Conservation (phyloP, 2,888 invertebrate species). For the Oxycera nigricornis region DNA sequence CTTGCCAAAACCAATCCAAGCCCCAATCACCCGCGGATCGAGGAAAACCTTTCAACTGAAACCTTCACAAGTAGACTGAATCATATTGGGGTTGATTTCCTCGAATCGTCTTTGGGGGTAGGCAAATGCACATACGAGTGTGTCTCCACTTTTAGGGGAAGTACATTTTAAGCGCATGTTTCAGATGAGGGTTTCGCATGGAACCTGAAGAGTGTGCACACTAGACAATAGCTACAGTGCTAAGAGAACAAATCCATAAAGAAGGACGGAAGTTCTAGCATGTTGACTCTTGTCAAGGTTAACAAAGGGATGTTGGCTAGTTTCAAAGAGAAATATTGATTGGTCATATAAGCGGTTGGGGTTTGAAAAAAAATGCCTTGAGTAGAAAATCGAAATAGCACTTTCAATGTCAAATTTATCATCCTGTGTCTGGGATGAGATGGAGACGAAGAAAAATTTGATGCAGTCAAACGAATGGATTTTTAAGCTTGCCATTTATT, state of each 20-base stretch:
- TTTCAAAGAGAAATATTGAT: slow-evolving; percentile 32
- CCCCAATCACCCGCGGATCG: neutral
- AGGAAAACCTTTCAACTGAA: slow-evolving; percentile 14
- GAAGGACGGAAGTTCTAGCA: neutral
- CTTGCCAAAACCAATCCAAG: slow-evolving; percentile 2
- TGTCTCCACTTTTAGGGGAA: neutral
- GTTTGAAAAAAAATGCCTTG: neutral
- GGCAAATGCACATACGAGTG: neutral
- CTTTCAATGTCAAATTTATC: slow-evolving; percentile 36
- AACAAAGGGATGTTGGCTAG: slow-evolving; percentile 15
- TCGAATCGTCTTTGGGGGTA: slow-evolving; percentile 12
- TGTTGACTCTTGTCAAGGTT: slow-evolving; percentile 36
- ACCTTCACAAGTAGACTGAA: slow-evolving; percentile 28
- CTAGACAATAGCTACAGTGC: neutral
- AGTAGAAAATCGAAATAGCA: slow-evolving; percentile 28
- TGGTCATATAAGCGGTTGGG: neutral
- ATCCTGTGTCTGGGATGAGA: no score
- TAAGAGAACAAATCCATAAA: neutral
- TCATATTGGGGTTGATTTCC: neutral
- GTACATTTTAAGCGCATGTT: slow-evolving; percentile 1
- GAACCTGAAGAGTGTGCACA: neutral
- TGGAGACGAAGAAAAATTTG: no score
- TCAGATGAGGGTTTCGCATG: no score
- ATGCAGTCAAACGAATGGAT: no score
- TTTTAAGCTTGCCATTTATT: no score